Conservation (phyloP, 2,113 vertebrate genomes). For the Theristicus caerulescens region DNA sequence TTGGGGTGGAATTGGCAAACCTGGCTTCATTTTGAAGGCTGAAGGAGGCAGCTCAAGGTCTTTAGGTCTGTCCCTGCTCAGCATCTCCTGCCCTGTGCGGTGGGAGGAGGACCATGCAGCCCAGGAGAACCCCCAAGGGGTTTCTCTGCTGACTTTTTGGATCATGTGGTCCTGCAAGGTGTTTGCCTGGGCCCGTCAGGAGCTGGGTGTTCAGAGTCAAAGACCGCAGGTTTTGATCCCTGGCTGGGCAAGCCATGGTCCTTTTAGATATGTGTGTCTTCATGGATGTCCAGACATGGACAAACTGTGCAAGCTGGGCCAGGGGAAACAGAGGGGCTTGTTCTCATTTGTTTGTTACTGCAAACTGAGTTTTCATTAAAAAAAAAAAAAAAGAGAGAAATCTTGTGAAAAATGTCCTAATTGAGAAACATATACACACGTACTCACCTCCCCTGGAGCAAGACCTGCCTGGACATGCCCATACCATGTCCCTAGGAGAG, state of each 20-base stretch:
- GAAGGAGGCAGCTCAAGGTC: background rate
- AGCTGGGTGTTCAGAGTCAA: background rate
- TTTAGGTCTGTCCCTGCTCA: background rate
- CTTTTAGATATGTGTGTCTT: background rate
- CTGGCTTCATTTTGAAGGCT: background rate
- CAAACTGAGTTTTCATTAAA: background rate
- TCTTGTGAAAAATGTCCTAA: background rate
- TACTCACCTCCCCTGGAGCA: background rate
- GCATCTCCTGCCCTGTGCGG: background rate
- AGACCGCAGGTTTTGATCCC: background rate
- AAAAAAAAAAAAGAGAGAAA: background rate
- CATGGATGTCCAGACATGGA: background rate
- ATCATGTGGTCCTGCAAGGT: background rate
- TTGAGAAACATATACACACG: background rate
- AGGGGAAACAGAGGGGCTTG: background rate
- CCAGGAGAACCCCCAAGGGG: background rate
- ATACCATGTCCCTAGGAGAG: background rate
- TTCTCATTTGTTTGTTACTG: background rate
- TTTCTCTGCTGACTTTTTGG: background rate
- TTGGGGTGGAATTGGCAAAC: background rate
- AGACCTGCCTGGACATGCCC: background rate
- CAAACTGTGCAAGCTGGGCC: background rate
- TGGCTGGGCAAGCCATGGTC: background rate
- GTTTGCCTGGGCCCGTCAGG: background rate
- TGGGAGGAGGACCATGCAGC: background rate